A percentile compares a stretch with the other conserved stretches of the same genome.
phyloP scores from a whole-genome alignment of 2,113 vertebrate species.

The Scortum barcoo region DNA sequence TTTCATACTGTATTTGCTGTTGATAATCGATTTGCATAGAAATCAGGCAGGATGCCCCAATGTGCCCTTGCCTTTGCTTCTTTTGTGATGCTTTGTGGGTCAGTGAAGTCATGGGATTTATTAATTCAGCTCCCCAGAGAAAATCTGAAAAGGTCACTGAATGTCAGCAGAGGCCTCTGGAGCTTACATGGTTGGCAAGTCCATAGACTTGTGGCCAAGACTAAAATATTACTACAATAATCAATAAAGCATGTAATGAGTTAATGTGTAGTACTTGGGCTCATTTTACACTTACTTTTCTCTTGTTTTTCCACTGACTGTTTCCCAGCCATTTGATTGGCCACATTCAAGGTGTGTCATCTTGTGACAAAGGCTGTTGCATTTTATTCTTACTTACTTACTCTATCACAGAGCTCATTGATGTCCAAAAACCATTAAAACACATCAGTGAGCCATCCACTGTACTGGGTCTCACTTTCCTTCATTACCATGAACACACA shows the following conservation, averaged over 20 bases:
- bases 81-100: slow-evolving; percentile 63
- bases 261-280: background rate
- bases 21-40: slow-evolving; percentile 76
- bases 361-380: background rate
- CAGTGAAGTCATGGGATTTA: slow-evolving; percentile 73
- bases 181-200: slow-evolving; percentile 81
- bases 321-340: background rate
- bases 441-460: no score
- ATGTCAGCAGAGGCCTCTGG: slow-evolving; percentile 77
- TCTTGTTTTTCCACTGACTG: background rate
- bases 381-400: no score
- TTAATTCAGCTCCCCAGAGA: slow-evolving; percentile 80
- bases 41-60: slow-evolving; percentile 55
- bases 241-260: slow-evolving; percentile 32
- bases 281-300: background rate
- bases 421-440: no score
- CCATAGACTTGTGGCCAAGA: slow-evolving; percentile 11
- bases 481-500: no score
- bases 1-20: slow-evolving; percentile 10
- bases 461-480: no score
- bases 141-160: slow-evolving; percentile 83
- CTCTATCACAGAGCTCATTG: no score
- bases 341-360: background rate
- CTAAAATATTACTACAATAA: slow-evolving; percentile 68
- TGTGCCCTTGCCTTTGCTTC: slow-evolving; percentile 24